Percentiles rank a stretch among this genome's conserved stretches.
These are phyloP conservation scores for Mimachlamys varia DNA, from an alignment of 2,888 invertebrate species.

Conservation along the genomic window DNA sequence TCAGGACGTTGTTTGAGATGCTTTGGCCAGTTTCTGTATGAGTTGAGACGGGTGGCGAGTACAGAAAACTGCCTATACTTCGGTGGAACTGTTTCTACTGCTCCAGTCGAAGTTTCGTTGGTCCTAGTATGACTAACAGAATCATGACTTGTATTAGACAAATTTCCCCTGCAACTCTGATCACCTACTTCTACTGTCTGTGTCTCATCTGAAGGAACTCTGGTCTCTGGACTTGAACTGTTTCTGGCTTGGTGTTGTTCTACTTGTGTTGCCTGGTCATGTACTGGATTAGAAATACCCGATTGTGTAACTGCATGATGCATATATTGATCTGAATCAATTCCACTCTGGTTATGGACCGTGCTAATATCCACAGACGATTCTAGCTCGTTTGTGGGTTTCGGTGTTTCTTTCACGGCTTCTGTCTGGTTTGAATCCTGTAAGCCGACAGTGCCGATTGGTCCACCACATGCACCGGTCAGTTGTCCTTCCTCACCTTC, in stretches of 20 bases:
- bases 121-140: background rate
- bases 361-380: background rate
- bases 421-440: background rate
- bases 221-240: background rate
- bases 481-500: background rate
- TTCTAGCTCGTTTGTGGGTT: background rate
- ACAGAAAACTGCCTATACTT: slow-evolving; percentile 61
- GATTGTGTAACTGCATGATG: background rate
- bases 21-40: slow-evolving; percentile 87
- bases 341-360: background rate
- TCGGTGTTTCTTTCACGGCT: background rate
- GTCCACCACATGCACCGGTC: background rate
- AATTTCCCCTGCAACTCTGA: background rate
- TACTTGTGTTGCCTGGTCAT: background rate
- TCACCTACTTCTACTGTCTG: background rate
- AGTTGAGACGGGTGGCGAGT: slow-evolving; percentile 53
- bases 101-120: background rate
- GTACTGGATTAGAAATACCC: background rate
- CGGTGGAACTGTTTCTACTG: slow-evolving; percentile 41
- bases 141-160: background rate
- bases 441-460: background rate
- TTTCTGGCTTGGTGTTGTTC: background rate
- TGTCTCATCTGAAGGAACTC: background rate
- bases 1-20: slow-evolving; percentile 90
- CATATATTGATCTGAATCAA: background rate